Evolutionary conservation across 2,797 vertebrate species (phyloP), one percentile per base, ranked within the genome.

Genomic region (Micropoecilia bifurca): DNA sequence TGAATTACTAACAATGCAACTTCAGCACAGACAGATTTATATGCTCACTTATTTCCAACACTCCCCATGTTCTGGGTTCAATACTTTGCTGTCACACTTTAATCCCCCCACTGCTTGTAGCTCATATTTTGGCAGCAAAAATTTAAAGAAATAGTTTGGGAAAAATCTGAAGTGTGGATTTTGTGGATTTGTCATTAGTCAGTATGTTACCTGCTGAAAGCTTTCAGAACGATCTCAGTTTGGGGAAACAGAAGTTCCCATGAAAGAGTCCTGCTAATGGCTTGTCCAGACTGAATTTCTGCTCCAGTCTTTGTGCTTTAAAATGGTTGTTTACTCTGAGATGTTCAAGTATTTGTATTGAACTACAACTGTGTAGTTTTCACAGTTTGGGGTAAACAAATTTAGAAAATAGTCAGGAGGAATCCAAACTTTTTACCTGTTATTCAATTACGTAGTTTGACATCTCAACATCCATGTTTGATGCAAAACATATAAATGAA

Each of bases 1-100:
- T 46, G 45, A 66, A 47, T 81, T 43, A 79, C 45, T 28, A 39
- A 76, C 48, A 73, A 50, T 76, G 83, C 39, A 74, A 13, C 46
- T 28, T 14, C n/a, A 68, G 36, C 18, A 16, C 10, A 55, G 20
- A 80, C 48, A 50, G 74, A 61, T 71, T 46, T 46, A 14, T 22
- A n/a, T 28, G 63, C 20, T 76, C 33, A n/a, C 14, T 36, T 76
- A 22, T 43, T 59, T 79, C 45, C 71, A 63, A 43, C 25, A 50
- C 30, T 18, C 3, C 20, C 36, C 20, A 14, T 66, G 25, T 73
- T n/a, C 71, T 22, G 46, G 39, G 33, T 47, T 57, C 50, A 72
- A 30, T 28, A 43, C 9, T 20, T 20, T 25, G 30, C n/a, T 45
- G 22, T 71, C 3, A 43, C 50, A 45, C n/a, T 68, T 41, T 41